Conservation (phyloP, 2,888 invertebrate species). For the Crioceris asparagi region DNA sequence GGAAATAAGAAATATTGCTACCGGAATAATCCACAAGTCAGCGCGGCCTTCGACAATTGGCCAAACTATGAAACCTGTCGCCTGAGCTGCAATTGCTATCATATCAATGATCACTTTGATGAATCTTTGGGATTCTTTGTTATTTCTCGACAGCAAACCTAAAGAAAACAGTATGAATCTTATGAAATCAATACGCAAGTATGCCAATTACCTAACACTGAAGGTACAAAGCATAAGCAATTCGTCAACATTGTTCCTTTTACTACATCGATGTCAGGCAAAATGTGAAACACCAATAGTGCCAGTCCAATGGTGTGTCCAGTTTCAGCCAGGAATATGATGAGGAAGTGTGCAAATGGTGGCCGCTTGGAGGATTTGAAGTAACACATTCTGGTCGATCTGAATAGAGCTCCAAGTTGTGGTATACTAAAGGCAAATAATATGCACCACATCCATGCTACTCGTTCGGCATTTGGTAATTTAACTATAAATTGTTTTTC, state of each 20-base stretch:
- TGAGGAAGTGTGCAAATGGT: conserved; percentile 50
- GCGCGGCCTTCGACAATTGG: conserved; percentile 70
- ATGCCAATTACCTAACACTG: conserved; percentile 45
- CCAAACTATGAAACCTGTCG: conserved; percentile 86
- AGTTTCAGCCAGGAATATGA: conserved; percentile 75
- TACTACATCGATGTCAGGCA: conserved; percentile 88
- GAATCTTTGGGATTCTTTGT: conserved; percentile 68
- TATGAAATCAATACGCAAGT: too few species aligned
- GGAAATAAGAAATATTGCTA: conserved; percentile 76
- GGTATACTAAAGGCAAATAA: conserved; percentile 81
- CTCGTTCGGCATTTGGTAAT: conserved; percentile 73
- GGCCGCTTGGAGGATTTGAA: conserved; percentile 82
- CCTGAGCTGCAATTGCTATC: conserved; percentile 76
- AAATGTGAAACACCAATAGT: conserved; percentile 73
- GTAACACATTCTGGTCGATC: conserved; percentile 77
- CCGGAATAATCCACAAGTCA: conserved; percentile 75
- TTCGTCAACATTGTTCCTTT: conserved; percentile 95
- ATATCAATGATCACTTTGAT: conserved; percentile 74
- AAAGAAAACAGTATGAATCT: too few species aligned
- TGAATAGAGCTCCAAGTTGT: conserved; percentile 76
- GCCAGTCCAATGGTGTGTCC: conserved; percentile 81
- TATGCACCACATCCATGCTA: conserved; percentile 89
- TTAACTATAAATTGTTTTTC: conserved; percentile 76
- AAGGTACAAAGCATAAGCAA: conserved; percentile 87
- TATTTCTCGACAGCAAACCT: conserved; percentile 71